A percentile compares a stretch with the other conserved stretches of the same genome.
These are phyloP conservation scores for Aptenodytes patagonicus DNA, from an alignment of 2,113 vertebrate genomes.

Conservation along the genomic window DNA sequence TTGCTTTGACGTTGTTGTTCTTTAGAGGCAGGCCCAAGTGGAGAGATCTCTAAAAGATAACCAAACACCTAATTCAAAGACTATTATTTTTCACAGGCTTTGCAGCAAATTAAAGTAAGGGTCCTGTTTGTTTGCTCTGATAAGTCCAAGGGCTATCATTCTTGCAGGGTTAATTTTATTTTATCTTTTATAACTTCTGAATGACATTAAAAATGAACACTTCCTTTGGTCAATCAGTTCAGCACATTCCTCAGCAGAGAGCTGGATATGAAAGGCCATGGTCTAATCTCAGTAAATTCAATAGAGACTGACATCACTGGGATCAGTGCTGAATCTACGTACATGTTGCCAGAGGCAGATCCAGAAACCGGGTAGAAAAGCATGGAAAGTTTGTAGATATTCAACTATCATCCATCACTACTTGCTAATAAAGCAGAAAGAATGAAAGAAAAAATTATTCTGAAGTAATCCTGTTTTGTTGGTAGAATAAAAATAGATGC, in stretches of 20 bases:
- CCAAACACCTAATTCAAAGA: not conserved
- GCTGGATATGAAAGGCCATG: not conserved
- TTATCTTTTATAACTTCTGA: not conserved
- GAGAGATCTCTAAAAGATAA: not conserved
- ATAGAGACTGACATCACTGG: not conserved
- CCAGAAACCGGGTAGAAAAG: not conserved
- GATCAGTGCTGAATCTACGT: not conserved
- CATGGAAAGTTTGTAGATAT: not conserved
- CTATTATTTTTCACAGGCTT: not conserved
- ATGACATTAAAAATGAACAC: not conserved
- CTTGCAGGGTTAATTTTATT: not conserved
- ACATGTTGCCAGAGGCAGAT: not conserved
- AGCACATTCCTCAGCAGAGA: not conserved
- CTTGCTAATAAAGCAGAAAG: not conserved
- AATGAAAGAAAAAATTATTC: not conserved
- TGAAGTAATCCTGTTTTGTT: not conserved
- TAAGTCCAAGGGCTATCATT: not conserved
- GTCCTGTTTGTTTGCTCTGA: not conserved
- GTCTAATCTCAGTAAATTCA: not conserved
- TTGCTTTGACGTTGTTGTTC: not conserved
- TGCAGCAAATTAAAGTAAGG: not conserved
- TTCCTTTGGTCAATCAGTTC: not conserved
- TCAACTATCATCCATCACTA: not conserved
- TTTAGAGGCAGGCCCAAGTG: not conserved
- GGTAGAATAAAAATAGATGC: conserved; percentile 2